Conservation (phyloP, 92 coral and sea anemone genomes). For the Siderastrea siderea region DNA sequence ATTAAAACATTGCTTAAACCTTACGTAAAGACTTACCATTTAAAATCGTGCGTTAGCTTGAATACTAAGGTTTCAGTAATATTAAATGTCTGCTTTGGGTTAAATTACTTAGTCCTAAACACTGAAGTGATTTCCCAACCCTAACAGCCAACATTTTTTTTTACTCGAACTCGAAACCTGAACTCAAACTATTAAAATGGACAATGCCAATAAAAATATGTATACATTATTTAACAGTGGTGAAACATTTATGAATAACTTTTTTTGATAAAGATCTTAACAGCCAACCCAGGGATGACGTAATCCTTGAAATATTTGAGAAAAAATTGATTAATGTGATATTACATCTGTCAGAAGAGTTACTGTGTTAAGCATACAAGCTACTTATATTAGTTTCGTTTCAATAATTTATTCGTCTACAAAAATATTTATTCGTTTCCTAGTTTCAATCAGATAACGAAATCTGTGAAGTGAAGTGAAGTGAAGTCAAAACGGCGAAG, state of each 20-base stretch:
- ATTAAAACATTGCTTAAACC: too few species aligned
- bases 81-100: too few species aligned
- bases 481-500: neutral
- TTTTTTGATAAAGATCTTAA: constrained; percentile 3
- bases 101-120: too few species aligned
- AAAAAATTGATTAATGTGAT: constrained; percentile 28
- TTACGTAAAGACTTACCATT: too few species aligned
- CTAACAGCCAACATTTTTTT: too few species aligned
- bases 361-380: neutral
- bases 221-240: neutral
- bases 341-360: neutral
- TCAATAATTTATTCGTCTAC: constrained; percentile 27
- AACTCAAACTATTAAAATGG: neutral
- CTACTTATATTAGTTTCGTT: constrained; percentile 21
- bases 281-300: neutral
- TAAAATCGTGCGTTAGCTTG: too few species aligned
- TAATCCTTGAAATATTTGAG: neutral
- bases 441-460: constrained; percentile 42
- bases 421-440: constrained; percentile 48
- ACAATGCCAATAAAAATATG: neutral
- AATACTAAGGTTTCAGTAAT: too few species aligned
- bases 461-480: too few species aligned
- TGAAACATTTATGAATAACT: neutral
- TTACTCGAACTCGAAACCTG: too few species aligned
- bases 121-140: too few species aligned